phyloP scores from a whole-genome alignment of 2,797 vertebrate species.

The Semotilus atromaculatus region DNA sequence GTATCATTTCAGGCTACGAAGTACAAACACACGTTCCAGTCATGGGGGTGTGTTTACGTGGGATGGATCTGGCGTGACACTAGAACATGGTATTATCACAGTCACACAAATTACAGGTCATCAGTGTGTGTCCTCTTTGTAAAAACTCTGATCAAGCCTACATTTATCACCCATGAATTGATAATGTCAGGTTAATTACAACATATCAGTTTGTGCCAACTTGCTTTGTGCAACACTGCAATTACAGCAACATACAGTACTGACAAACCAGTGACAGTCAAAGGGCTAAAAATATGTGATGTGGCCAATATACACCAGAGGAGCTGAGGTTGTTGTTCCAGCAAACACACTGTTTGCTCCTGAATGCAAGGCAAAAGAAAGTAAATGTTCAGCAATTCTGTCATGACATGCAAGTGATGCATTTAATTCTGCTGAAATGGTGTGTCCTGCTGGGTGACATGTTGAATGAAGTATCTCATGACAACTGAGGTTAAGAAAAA shows the following conservation, averaged over 20 bases:
- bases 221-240: slow-evolving; percentile 33
- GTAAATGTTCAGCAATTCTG: not conserved
- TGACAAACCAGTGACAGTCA: slow-evolving; percentile 1
- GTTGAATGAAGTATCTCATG: not conserved
- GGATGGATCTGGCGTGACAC: slow-evolving; percentile 57
- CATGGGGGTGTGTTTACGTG: slow-evolving; percentile 15
- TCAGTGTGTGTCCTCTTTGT: slow-evolving; percentile 52
- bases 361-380: not conserved
- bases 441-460: not conserved
- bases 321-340: not conserved
- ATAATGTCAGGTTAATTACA: slow-evolving; percentile 72
- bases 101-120: slow-evolving; percentile 66
- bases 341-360: not conserved
- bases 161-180: slow-evolving; percentile 66
- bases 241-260: slow-evolving; percentile 29
- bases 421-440: not conserved
- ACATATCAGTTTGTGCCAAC: slow-evolving; percentile 62
- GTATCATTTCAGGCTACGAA: slow-evolving; percentile 47
- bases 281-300: slow-evolving; percentile 34
- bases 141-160: slow-evolving; percentile 37
- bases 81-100: slow-evolving; percentile 50
- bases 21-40: slow-evolving; percentile 33
- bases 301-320: not conserved
- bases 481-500: not conserved
- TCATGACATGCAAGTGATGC: not conserved